Evolutionary conservation across 1,140 invertebrate genomes (phyloP).

Genomic region (Oreohelix idahoensis): DNA sequence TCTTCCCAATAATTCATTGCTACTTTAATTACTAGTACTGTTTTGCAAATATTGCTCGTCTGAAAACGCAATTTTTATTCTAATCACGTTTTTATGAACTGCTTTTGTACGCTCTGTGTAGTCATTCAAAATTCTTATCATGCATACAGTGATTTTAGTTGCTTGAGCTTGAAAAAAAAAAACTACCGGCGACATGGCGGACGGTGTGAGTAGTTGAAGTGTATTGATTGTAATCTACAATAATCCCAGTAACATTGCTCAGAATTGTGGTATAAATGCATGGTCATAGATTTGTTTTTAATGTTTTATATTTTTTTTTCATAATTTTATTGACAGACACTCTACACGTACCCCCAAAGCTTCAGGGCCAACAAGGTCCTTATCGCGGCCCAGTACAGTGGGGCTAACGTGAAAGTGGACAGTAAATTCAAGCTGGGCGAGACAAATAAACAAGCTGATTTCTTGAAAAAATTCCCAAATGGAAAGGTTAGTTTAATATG

Average conservation of each 20-base stretch:
- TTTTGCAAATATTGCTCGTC: too few relatives aligned
- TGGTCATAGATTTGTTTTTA: not conserved
- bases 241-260: not conserved
- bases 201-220: slow-evolving; percentile 41
- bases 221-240: not conserved
- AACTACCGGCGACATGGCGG: slow-evolving; percentile 50
- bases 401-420: slow-evolving; percentile 85
- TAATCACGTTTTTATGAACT: too few relatives aligned
- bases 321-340: slow-evolving; percentile 81
- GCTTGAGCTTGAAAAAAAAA: too few relatives aligned
- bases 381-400: slow-evolving; percentile 95
- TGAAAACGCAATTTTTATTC: too few relatives aligned
- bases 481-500: slow-evolving; percentile 84
- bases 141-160: too few relatives aligned
- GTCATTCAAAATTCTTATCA: too few relatives aligned
- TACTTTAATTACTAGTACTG: too few relatives aligned
- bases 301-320: slow-evolving; percentile 61
- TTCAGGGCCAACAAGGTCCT: slow-evolving; percentile 91
- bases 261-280: not conserved
- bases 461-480: slow-evolving; percentile 93
- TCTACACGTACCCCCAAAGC: slow-evolving; percentile 96
- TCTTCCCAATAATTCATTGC: too few relatives aligned
- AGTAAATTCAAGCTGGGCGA: slow-evolving; percentile 92
- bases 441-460: slow-evolving; percentile 89
- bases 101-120: too few relatives aligned